Conservation (phyloP, 2,113 vertebrate genomes). For the Sigmodon hispidus region DNA sequence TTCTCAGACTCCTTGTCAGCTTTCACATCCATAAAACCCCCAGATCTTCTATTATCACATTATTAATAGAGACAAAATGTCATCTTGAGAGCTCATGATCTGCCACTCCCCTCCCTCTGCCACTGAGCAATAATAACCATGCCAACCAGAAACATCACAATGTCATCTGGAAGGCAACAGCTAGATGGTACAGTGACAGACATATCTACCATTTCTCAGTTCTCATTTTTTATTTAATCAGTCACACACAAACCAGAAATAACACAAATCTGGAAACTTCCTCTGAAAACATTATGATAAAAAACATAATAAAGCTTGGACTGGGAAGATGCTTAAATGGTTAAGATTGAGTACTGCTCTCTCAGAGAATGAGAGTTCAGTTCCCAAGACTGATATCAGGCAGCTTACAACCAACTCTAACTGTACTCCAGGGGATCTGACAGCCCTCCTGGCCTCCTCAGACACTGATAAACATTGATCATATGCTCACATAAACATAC, state of each 20-base stretch:
- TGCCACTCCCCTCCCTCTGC: background rate
- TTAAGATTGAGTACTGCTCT: background rate
- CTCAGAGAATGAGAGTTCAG: background rate
- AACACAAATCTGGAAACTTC: background rate
- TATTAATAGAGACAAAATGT: background rate
- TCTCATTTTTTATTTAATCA: background rate
- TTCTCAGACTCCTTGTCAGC: background rate
- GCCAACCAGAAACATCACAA: background rate
- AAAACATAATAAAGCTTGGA: background rate
- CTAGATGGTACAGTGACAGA: background rate
- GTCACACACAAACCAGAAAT: background rate
- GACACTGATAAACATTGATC: background rate
- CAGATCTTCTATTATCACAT: background rate
- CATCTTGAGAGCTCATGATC: background rate
- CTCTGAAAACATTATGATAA: background rate
- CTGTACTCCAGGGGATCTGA: background rate
- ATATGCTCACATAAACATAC: background rate
- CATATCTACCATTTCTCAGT: background rate
- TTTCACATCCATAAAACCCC: background rate
- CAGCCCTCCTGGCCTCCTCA: background rate
- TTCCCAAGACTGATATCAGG: background rate
- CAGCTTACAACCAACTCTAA: background rate
- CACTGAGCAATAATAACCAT: background rate
- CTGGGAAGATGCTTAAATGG: background rate
- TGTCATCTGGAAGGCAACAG: background rate